These are phyloP conservation scores for Microtus ochrogaster DNA, from an alignment of 2,113 vertebrate species.

Conservation along the genomic window DNA sequence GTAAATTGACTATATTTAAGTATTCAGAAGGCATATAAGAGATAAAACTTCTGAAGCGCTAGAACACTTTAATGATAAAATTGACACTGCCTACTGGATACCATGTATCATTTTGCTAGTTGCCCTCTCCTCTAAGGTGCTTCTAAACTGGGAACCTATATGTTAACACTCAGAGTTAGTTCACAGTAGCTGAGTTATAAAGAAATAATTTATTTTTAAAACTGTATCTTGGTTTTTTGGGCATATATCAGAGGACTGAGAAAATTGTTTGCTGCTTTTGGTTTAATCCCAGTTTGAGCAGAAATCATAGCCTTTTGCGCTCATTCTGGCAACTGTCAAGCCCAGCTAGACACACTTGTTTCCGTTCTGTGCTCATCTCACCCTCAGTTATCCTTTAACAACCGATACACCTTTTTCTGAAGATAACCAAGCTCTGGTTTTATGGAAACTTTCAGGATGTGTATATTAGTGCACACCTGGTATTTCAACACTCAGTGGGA, in stretches of 20 bases:
- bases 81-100: background rate
- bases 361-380: background rate
- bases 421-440: constrained; percentile 23
- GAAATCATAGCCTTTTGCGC: background rate
- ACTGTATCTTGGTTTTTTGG: background rate
- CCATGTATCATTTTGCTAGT: background rate
- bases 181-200: constrained; percentile 3
- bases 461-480: background rate
- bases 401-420: background rate
- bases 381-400: background rate
- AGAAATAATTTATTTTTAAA: background rate
- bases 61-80: background rate
- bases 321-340: background rate
- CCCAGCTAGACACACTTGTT: background rate
- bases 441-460: constrained; percentile 1
- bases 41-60: background rate
- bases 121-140: background rate
- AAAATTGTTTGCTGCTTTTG: constrained; percentile 24
- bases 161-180: constrained; percentile 29
- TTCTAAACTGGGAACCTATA: background rate
- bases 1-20: constrained; percentile 19
- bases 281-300: constrained; percentile 10
- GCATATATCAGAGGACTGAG: background rate
- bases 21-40: background rate
- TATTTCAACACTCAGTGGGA: background rate